Base-by-base conservation (phyloP, 2,797 vertebrate genomes). In the Cottoperca gobio region DNA sequence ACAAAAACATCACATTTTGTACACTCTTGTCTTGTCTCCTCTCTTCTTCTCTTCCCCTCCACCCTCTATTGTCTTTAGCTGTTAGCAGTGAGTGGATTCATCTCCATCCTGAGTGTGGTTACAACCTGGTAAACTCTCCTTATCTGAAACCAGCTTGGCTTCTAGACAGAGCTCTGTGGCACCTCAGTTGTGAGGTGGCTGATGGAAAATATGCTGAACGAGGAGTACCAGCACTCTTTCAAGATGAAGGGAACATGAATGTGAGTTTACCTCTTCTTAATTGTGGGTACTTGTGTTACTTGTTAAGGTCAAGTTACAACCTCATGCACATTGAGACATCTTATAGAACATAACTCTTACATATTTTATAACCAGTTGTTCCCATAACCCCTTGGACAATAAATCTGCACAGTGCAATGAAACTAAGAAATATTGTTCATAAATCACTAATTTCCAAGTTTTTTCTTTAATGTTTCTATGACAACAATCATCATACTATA, bases 61-160 rank as follows among this genome's bases (percentile, higher is more conserved):
- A 28, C 28, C 28, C 28, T 28, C 28, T 43, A 46, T 17, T 76
- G 8, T 40, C 78, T 31, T 48, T 72, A 97, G 96, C 96, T 81
- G 26, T 93, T 35, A 96, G 95, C 79, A 97, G 96, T 70, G 92
- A 94, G 58, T 97, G 96, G 97, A 89, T 97, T 61, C 89, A 89
- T 17, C 82, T 94, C 10, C 96, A 97, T 84, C 96, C 96, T 6
- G 97, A 97, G 82, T 96, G 96, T 72, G 94, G 93, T 4, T 97
- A 96, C 88, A 97, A 97, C n/a, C 45, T 97, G 61, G 89, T 96
- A 17, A 97, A 97, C 86, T 96, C 96, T 64, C 96, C 96, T 23
- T 95, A 97, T 81, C 92, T 97, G 88, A 97, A 95, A 70, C 96
- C 96, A 40, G 96, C 97, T 5, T 97, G 96, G 96, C 58, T 97